Base-by-base conservation (phyloP, 2,888 invertebrate genomes). In the Drosophila suboccidentalis region DNA sequence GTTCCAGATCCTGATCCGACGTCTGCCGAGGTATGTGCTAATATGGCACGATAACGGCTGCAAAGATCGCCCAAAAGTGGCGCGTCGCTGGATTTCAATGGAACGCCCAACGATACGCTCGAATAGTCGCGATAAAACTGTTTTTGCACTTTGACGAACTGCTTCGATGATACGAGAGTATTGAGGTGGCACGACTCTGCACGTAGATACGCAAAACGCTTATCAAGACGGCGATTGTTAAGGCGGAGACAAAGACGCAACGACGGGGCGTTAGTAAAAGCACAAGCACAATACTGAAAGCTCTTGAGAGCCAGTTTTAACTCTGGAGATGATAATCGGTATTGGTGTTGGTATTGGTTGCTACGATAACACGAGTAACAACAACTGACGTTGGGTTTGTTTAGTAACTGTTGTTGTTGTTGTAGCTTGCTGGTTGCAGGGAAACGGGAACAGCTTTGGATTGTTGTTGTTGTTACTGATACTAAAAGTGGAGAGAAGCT, bases 71-170 rank as follows among this genome's bases (percentile, higher is more conserved):
- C 91, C 46, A 91, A 62, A 8, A 91, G 61, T 1, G 91, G 91
- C 13, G 91, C 91, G 75, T 91, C 91, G 59, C 74, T 82, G 53
- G 46, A 72, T 57, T 91, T 90, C 3, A 91, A 68, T 6, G 88
- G 82, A 29, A 89, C 85, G 11, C 91, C 91, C 49, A 90, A 72
- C 5, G 91, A 91, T n/a, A 88, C 71, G 19, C 63, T 64, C 6
- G 91, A 90, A 49, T 85, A 91, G 57, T 91, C 91, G 38, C 91
- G 90, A 77, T 87, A 91, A 79, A 91, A 91, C 65, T 91, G 91
- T 47, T 91, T 91, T 73, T 91, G 91, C 49, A 91, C 83, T 80
- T 91, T 91, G 19, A 91, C 90, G 43, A 87, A 90, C 54, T 90
- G 90, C 75, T 91, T 91, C 32, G 91, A 90, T 26, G 91, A 82